phyloP scores from a whole-genome alignment of 2,113 vertebrate species.

The Pachyramphus minor region DNA sequence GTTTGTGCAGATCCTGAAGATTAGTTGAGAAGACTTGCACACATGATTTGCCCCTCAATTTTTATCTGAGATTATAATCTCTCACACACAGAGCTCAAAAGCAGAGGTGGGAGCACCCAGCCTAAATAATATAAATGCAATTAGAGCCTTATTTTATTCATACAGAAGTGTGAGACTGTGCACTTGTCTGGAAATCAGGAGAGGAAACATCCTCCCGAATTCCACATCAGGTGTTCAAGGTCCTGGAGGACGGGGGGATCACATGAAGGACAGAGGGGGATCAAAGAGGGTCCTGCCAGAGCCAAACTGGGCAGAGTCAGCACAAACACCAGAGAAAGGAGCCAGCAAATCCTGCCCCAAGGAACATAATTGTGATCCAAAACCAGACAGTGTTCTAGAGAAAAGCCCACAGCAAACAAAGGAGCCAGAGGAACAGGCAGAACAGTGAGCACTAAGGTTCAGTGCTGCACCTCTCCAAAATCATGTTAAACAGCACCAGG shows the following conservation, averaged over 20 bases:
- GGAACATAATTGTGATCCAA: fast-evolving
- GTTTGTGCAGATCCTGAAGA: background rate
- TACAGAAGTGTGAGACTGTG: background rate
- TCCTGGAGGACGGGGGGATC: background rate
- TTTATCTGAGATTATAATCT: background rate
- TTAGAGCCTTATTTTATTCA: background rate
- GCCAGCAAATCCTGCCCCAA: background rate
- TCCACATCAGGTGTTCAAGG: background rate
- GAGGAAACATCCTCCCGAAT: background rate
- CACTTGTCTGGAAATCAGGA: background rate
- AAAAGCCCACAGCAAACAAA: background rate
- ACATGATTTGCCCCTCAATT: background rate
- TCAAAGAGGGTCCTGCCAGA: background rate
- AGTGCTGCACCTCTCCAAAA: background rate
- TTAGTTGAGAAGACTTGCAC: background rate
- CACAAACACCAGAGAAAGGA: background rate
- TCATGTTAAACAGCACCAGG: background rate
- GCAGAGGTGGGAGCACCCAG: background rate
- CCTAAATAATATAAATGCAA: background rate
- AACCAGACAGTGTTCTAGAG: background rate
- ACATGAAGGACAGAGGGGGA: background rate
- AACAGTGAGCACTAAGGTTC: fast-evolving
- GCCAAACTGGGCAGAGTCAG: background rate
- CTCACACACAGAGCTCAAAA: fast-evolving
- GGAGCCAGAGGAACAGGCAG: background rate